phyloP scores from a whole-genome alignment of 2,113 vertebrate species.

The Tragelaphus buxtoni region DNA sequence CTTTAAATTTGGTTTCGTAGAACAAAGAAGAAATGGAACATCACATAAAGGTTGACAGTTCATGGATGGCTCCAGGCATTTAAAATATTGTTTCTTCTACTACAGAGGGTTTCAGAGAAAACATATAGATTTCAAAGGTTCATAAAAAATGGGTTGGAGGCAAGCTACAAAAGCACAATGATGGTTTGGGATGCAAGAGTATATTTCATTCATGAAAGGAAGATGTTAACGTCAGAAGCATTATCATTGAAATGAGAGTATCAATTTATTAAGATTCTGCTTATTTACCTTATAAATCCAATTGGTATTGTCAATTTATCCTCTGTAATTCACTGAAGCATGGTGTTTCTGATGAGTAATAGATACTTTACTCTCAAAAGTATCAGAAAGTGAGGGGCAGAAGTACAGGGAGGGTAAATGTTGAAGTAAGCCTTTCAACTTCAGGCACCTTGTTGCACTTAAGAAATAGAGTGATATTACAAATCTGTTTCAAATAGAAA shows the following conservation, averaged over 20 bases:
- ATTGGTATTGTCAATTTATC: background rate
- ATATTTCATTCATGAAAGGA: background rate
- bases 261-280: background rate
- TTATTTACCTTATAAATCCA: background rate
- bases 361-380: background rate
- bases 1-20: slow-evolving; percentile 36
- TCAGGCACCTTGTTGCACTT: background rate
- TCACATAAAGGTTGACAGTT: background rate
- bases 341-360: background rate
- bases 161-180: background rate
- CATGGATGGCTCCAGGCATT: background rate
- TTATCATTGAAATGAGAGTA: background rate
- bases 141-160: background rate
- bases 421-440: background rate
- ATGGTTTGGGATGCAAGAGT: background rate
- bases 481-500: background rate
- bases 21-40: background rate
- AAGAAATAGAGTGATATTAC: background rate
- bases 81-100: background rate
- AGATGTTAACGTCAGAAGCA: background rate
- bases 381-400: background rate
- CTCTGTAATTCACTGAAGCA: background rate
- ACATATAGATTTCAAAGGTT: background rate
- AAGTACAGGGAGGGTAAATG: background rate
- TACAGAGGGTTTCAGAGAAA: background rate